Evolutionary conservation across 2,888 invertebrate genomes (phyloP), one percentile per base, ranked within the genome.

Genomic region (Pollenia griseotomentosa): DNA sequence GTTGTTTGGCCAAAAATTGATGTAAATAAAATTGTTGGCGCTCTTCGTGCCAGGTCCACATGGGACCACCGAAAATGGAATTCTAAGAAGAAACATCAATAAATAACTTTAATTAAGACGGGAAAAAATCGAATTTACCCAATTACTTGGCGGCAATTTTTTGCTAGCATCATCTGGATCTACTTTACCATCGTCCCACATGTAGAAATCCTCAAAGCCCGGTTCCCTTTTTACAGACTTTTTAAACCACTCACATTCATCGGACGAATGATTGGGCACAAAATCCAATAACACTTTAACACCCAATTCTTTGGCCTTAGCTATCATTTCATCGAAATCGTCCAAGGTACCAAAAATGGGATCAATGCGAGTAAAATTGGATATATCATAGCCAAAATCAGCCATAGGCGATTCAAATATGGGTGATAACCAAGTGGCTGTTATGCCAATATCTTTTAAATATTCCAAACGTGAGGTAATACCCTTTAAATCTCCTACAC

Each of bases 301-400:
- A 1, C 95, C 95, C 14, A 95, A 89, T 48, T 93, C 90, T 71
- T 96, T 95, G 0, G 96, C 95, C 88, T 92, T 94, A 0, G 88
- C 89, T 0, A 96, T 90, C 48, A 97, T 92, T 0, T 94, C 92
- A 2, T 95, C 94, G 71, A 98, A 96, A 92, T 97, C 97, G 0
- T 94, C 94, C 93, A 97, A 94, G 0, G 95, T 96, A 0, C 98
- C 98, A 91, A 96, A 98, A 74, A 95, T 94, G 0, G 95, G 93
- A 89, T 97, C 96, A 33, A 98, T 95, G n/a, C 95, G 94, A 68
- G 94, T 95, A 92, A 96, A 97, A 93, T 98, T 95, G 44, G 96
- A 95, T 89, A 98, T 96, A 91, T 98, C 98, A 90, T 98, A 98
- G 0, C 98, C 98, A 91, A 96, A 96, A 93, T 98, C 98, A 0